Evolutionary conservation across 92 coral and sea anemone genomes (phyloP).

Genomic region (Palythoa heliodiscus): DNA sequence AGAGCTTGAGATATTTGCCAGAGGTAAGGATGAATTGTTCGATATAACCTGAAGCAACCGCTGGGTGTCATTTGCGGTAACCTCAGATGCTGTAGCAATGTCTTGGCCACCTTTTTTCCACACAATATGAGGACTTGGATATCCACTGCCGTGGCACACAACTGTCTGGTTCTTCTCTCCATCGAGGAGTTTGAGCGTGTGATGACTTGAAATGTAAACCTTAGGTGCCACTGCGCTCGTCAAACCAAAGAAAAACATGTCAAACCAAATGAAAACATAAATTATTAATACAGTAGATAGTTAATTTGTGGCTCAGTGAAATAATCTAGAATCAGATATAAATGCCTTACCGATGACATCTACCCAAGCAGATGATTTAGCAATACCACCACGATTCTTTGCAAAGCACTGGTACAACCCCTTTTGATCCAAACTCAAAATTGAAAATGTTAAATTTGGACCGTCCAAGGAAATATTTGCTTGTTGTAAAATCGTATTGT

Average conservation of each 20-base stretch:
- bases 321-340: too few relatives aligned
- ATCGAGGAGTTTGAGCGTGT: neutral
- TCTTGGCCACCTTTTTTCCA: conserved; percentile 6
- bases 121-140: neutral
- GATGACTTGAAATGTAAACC: conserved; percentile 4
- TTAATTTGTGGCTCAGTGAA: too few relatives aligned
- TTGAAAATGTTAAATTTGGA: neutral
- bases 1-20: conserved; percentile 20
- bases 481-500: neutral
- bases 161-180: neutral
- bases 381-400: conserved; percentile 5
- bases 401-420: neutral
- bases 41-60: neutral
- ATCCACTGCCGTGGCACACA: conserved; percentile 8
- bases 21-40: neutral
- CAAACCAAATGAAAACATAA: neutral
- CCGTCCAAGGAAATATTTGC: neutral
- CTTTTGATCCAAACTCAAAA: neutral
- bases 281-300: neutral
- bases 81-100: neutral
- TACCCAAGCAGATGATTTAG: neutral
- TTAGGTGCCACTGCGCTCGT: neutral
- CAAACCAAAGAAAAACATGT: neutral
- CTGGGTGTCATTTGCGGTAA: neutral
- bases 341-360: neutral